These are phyloP conservation scores for Thera obeliscata DNA, from an alignment of 2,888 invertebrate genomes.

Conservation along the genomic window DNA sequence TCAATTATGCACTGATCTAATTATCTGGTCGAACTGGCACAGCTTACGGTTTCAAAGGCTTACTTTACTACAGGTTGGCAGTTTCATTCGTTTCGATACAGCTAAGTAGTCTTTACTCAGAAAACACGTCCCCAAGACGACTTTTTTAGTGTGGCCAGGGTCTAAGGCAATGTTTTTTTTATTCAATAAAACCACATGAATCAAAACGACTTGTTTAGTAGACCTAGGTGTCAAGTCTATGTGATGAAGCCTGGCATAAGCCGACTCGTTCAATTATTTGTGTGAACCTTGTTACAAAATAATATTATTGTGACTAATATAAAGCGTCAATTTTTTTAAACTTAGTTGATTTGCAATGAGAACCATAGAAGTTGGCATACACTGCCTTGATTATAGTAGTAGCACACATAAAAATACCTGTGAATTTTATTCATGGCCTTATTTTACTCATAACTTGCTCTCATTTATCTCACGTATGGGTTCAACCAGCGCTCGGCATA, in stretches of 20 bases:
- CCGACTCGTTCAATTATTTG: no score
- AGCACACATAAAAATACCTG: background rate
- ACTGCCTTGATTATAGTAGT: no score
- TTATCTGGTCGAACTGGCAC: slow-evolving; percentile 45
- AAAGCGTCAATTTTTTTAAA: background rate
- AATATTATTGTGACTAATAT: background rate
- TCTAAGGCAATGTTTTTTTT: background rate
- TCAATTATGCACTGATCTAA: slow-evolving; percentile 62
- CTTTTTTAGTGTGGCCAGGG: no score
- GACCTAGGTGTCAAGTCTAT: no score
- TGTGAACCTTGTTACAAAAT: background rate
- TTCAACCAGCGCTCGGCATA: slow-evolving; percentile 48
- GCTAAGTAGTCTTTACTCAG: background rate
- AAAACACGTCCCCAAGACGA: no score
- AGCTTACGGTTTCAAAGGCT: background rate
- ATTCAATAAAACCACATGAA: no score
- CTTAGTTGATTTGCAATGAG: background rate
- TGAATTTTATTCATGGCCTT: background rate
- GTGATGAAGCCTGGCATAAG: no score
- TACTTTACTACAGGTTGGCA: background rate
- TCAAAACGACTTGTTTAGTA: no score
- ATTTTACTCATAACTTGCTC: background rate
- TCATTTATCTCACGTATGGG: slow-evolving; percentile 20
- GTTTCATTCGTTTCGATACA: background rate
- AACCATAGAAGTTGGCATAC: background rate